Evolutionary conservation across 2,888 invertebrate species (phyloP), one percentile per base, ranked within the genome.

Genomic region (Drosophila multiciliata): DNA sequence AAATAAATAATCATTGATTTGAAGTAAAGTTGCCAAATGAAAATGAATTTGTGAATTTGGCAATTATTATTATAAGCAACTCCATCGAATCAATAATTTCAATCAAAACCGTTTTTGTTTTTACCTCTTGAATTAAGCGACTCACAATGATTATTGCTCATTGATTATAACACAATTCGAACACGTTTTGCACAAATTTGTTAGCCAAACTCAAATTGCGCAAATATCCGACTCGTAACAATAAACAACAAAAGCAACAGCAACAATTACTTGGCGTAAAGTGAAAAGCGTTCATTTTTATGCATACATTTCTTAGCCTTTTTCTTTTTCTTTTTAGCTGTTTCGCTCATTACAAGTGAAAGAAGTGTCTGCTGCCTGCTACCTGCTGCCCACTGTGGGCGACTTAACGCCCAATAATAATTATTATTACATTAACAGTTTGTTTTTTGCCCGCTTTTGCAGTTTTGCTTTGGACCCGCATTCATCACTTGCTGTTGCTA

Each of bases 391-490:
- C 60, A 58, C 78, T 50, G 73, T 66, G 86, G 80, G 67, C 70
- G 73, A 59, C 65, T 73, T 69, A 55, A 67, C 58, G 75, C 62
- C 60, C 49, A 65, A 64, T 79, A 85, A 87, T 85, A 87, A 87
- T 87, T 87, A 82, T 87, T 84, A 85, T 87, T 82, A 85, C 87
- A 82, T 82, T 84, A 84, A 87, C 87, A 65, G 79, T 70, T 70
- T 60, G 83, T 66, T 12, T 48, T 52, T 54, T 35, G 38, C 29
- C 48, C 45, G 42, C 33, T 58, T 60, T 75, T 52, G 52, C 55
- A 60, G 38, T 61, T 61, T 29, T 59, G 52, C 59, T 75, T 75
- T 60, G 55, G 61, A 52, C 50, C 73, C 60, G 55, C 52, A 64
- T 77, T 77, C 63, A 71, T 42, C 72, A 59, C 60, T 36, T 49